These are phyloP conservation scores for Notarius quadriscutis DNA, from an alignment of 2,113 vertebrate species.

Conservation along the genomic window DNA sequence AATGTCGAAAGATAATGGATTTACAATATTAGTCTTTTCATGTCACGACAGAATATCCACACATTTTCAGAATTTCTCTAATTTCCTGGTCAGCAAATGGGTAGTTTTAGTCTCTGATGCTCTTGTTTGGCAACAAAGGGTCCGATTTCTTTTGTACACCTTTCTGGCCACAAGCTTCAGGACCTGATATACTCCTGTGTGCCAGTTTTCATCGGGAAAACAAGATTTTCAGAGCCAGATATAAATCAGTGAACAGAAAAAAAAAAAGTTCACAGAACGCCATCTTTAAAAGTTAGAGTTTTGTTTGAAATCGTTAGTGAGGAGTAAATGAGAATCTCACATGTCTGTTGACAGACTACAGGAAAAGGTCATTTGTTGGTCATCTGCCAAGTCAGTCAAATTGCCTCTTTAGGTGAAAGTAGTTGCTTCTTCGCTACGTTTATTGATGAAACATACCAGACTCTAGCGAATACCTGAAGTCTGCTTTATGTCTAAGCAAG, in stretches of 20 bases:
- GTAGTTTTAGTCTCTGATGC: background rate
- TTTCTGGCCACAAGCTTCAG: background rate
- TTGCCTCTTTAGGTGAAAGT: background rate
- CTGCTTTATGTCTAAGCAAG: background rate
- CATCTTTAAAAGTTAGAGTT: background rate
- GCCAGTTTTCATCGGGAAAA: background rate
- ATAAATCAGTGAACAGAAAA: background rate
- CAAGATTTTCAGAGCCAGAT: background rate
- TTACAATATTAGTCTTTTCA: background rate
- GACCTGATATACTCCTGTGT: background rate
- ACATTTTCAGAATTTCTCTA: background rate
- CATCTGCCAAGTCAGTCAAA: constrained; percentile 9
- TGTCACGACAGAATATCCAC: background rate
- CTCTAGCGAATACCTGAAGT: too few species aligned
- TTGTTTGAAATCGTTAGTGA: background rate
- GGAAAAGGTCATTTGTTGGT: background rate
- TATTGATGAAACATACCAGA: background rate
- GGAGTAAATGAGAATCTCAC: background rate
- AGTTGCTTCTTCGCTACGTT: background rate
- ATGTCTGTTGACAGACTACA: constrained; percentile 1
- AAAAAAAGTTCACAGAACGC: background rate
- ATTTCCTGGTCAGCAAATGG: background rate
- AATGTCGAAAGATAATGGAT: background rate
- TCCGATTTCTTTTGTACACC: background rate
- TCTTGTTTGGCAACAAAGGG: background rate